Base-by-base conservation (phyloP, 2,888 invertebrate genomes). In the Lottia gigantea region DNA sequence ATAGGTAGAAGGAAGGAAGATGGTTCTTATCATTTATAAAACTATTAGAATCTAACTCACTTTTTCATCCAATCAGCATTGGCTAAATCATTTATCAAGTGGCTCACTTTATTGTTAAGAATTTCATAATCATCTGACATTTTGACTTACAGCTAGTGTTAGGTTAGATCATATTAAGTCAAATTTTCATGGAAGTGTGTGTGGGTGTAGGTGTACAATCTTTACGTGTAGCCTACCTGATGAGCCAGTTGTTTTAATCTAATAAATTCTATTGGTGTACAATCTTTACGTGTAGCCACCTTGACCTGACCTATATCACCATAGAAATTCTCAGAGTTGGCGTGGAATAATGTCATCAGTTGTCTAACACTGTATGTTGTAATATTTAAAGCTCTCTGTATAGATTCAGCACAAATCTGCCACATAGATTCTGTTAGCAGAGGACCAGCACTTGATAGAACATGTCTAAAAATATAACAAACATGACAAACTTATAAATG, bases 291-390 rank as follows among this genome's bases (percentile, higher is more conserved):
- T 0, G 96, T 96, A 1, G 97, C 97, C 11, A 97, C 96, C 91
- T 96, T 96, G 0, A 97, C 96, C 77, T 95, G 95, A 0, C 89
- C 90, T 62, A 88, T 83, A 88, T 97, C 97, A 0, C 97, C 97
- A 87, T 96, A 96, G 89, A 97, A 97, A 85, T 96, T 96, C 82
- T 95, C 95, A 0, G 97, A 97, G 85, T 95, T 94, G 80, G 94
- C 93, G 82, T 95, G 94, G 87, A 97, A 98, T 49, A 95, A 95
- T 83, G 94, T 92, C 71, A 95, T 95, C 55, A 98, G 90, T 89
- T 95, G 95, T 76, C 95, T 93, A 69, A 97, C 88, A 47, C 95
- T 95, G 77, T 94, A 94, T 68, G 97, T 92, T 66, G 95, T 95
- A 23, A 90, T 87, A n/a, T 86, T 93, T 80, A 95, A 94, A 46